phyloP scores from a whole-genome alignment of 2,888 invertebrate species.

The Resseliella maxima region DNA sequence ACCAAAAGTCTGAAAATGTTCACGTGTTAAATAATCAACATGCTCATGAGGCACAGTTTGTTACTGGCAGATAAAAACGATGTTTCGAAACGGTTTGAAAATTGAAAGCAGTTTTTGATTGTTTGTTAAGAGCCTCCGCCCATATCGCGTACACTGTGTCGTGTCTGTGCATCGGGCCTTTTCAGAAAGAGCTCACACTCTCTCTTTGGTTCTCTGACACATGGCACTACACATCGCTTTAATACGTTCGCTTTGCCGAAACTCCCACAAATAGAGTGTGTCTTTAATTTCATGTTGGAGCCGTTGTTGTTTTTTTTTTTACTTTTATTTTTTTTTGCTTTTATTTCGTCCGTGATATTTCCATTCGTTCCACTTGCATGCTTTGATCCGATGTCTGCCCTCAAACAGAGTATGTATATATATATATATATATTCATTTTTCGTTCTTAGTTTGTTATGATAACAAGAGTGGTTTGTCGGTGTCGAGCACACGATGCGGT shows the following conservation, averaged over 20 bases:
- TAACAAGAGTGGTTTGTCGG: too few relatives aligned
- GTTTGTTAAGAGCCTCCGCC: slow-evolving; percentile 51
- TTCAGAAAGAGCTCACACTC: too few relatives aligned
- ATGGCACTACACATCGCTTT: background rate
- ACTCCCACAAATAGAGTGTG: slow-evolving; percentile 55
- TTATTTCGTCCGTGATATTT: background rate
- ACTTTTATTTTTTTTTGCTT: background rate
- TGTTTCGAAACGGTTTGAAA: background rate
- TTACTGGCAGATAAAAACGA: background rate
- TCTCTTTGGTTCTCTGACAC: background rate
- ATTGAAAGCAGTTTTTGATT: background rate
- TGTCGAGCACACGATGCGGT: background rate
- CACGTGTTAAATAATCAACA: too few relatives aligned
- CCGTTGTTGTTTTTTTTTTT: background rate
- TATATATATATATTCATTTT: background rate
- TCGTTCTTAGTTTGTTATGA: background rate
- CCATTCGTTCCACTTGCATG: background rate
- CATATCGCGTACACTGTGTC: slow-evolving; percentile 8
- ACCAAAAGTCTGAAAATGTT: too few relatives aligned
- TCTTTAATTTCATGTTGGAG: slow-evolving; percentile 36
- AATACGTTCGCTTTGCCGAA: slow-evolving; percentile 2
- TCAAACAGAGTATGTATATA: background rate
- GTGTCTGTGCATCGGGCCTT: too few relatives aligned
- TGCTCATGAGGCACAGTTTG: too few relatives aligned
- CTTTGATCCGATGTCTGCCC: background rate